Percentiles rank a stretch among this genome's conserved stretches.
Evolutionary conservation across 2,113 vertebrate species (phyloP).

Genomic region (Oreochromis spilurus): DNA sequence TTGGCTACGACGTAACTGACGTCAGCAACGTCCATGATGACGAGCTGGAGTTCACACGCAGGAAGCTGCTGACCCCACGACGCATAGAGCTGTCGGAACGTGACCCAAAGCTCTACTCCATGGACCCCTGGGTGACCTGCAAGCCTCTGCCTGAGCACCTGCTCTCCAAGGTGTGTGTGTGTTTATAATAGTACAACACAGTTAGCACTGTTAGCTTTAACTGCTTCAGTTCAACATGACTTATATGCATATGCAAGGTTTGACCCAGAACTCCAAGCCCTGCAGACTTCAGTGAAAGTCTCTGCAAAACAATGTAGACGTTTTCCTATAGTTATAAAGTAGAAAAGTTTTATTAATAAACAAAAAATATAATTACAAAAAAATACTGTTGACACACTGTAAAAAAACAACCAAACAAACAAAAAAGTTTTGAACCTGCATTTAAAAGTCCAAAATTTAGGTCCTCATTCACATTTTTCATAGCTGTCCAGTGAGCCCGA

Average conservation of each 20-base stretch:
- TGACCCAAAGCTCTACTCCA: conserved; percentile 86
- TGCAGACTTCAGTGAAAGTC: background rate
- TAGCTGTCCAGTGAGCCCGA: no score
- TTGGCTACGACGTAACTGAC: conserved; percentile 94
- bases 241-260: background rate
- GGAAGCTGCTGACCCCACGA: conserved; percentile 88
- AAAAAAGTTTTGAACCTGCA: no score
- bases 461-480: no score
- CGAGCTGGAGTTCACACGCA: conserved; percentile 92
- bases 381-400: no score
- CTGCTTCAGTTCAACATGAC: background rate
- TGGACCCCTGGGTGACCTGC: conserved; percentile 91
- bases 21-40: conserved; percentile 96
- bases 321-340: background rate
- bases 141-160: conserved; percentile 88
- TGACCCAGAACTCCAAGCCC: background rate
- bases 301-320: accelerated
- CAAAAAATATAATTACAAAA: no score
- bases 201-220: background rate
- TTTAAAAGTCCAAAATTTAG: no score
- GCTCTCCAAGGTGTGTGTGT: conserved; percentile 70
- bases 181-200: background rate
- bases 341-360: background rate
- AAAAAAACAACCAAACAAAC: no score
- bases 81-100: conserved; percentile 84